Evolutionary conservation across 2,888 invertebrate species (phyloP).

Genomic region (Malthinus flaveolus): DNA sequence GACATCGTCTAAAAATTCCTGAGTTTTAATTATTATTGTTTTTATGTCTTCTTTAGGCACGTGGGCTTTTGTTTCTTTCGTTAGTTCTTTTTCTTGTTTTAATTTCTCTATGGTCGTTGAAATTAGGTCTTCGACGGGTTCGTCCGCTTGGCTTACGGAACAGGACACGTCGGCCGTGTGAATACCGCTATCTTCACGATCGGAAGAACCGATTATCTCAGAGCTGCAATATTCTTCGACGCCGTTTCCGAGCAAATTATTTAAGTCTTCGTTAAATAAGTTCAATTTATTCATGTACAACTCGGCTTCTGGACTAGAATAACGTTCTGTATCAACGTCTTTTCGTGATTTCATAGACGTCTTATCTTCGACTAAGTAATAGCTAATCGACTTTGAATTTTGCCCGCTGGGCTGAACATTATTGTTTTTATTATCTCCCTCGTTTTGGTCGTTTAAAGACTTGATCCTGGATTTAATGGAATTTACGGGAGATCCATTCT

Average conservation of each 20-base stretch:
- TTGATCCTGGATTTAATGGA: slow-evolving; percentile 33
- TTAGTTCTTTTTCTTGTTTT: slow-evolving; percentile 31
- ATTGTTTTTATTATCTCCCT: slow-evolving; percentile 35
- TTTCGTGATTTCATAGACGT: slow-evolving; percentile 26
- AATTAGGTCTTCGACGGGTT: slow-evolving; percentile 62
- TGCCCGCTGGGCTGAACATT: slow-evolving; percentile 29
- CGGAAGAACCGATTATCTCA: slow-evolving; percentile 64
- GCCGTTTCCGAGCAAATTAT: slow-evolving; percentile 52
- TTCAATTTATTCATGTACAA: slow-evolving; percentile 51
- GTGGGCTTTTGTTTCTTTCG: neutral
- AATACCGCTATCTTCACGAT: slow-evolving; percentile 78
- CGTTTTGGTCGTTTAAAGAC: slow-evolving; percentile 30
- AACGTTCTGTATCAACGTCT: slow-evolving; percentile 45
- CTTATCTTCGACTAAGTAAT: slow-evolving; percentile 37
- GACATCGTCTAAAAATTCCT: neutral
- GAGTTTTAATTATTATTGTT: slow-evolving; percentile 21
- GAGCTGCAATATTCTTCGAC: slow-evolving; percentile 55
- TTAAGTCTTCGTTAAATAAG: slow-evolving; percentile 54
- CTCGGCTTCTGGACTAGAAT: slow-evolving; percentile 63
- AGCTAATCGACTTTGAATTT: slow-evolving; percentile 40
- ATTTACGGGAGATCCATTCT: slow-evolving; percentile 23
- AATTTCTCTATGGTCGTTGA: slow-evolving; percentile 47
- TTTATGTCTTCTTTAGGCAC: slow-evolving; percentile 27
- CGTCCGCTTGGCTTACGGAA: slow-evolving; percentile 73
- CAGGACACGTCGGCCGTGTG: slow-evolving; percentile 80